phyloP scores from a whole-genome alignment of 1,140 invertebrate genomes.

The Branchinecta lynchi region DNA sequence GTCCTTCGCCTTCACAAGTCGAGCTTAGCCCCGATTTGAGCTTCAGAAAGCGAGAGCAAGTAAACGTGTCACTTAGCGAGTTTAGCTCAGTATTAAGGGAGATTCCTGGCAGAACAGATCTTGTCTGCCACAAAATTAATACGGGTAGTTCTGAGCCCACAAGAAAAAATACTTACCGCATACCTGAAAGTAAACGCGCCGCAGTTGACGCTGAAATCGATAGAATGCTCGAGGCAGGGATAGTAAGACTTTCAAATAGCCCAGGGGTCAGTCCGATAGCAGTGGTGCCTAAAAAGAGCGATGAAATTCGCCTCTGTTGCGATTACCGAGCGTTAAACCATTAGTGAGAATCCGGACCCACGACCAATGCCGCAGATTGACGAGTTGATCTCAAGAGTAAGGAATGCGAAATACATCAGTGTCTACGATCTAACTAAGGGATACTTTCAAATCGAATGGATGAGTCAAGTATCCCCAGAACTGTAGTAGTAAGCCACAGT shows the following conservation, averaged over 20 bases:
- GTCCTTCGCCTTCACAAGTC: no score
- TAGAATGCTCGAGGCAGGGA: constrained; percentile 13
- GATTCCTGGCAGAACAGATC: no score
- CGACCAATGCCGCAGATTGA: constrained; percentile 36
- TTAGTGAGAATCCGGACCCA: constrained; percentile 26
- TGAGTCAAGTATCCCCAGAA: background rate
- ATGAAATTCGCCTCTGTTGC: constrained; percentile 30
- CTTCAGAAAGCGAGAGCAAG: no score
- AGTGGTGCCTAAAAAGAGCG: constrained; percentile 30
- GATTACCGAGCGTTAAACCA: constrained; percentile 31
- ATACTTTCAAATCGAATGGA: constrained; percentile 34
- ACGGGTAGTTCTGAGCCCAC: no score
- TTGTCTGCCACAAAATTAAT: no score
- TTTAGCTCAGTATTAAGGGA: no score
- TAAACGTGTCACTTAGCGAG: no score
- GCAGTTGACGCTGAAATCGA: constrained; percentile 2
- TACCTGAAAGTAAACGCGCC: no score
- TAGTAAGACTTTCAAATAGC: constrained; percentile 10
- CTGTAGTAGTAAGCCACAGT: no score
- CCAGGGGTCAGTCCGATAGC: constrained; percentile 28
- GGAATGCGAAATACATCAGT: constrained; percentile 27
- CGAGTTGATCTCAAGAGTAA: constrained; percentile 29
- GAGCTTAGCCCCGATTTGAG: no score
- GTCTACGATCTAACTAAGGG: constrained; percentile 32
- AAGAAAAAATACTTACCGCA: no score